These are phyloP conservation scores for Drosophila kanekoi DNA, from an alignment of 2,888 invertebrate species.

Conservation along the genomic window DNA sequence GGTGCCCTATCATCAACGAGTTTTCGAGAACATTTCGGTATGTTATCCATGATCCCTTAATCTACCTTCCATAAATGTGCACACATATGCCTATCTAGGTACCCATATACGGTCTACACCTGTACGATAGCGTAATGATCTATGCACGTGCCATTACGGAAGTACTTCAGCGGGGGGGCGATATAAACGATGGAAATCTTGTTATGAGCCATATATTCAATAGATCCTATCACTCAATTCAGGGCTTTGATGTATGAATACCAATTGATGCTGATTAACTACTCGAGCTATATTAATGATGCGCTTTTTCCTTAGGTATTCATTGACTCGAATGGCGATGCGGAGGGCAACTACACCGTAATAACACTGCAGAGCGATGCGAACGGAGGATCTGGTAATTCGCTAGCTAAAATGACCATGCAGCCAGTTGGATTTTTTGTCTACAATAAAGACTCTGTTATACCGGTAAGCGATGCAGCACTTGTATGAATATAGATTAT, in stretches of 20 bases:
- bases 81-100: constrained; percentile 86
- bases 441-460: constrained; percentile 86
- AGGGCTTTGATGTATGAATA: constrained; percentile 90
- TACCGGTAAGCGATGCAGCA: constrained; percentile 86
- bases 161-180: constrained; percentile 88
- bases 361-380: constrained; percentile 90
- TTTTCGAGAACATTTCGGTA: constrained; percentile 90
- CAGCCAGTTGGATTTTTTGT: constrained; percentile 92
- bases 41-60: constrained; percentile 5
- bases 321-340: constrained; percentile 95
- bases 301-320: constrained; percentile 87
- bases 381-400: constrained; percentile 43
- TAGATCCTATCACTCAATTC: constrained; percentile 90
- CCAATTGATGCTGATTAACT: not conserved
- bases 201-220: constrained; percentile 92
- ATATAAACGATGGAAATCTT: constrained; percentile 91
- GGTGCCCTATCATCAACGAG: constrained; percentile 91
- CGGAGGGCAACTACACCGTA: constrained; percentile 96
- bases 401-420: constrained; percentile 88
- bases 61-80: not conserved
- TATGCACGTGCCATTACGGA: constrained; percentile 94
- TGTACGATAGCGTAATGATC: constrained; percentile 94
- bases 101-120: constrained; percentile 92
- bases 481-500: not conserved
- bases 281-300: not conserved